These are phyloP conservation scores for Eueides isabella DNA, from an alignment of 1,140 invertebrate genomes.

Conservation along the genomic window DNA sequence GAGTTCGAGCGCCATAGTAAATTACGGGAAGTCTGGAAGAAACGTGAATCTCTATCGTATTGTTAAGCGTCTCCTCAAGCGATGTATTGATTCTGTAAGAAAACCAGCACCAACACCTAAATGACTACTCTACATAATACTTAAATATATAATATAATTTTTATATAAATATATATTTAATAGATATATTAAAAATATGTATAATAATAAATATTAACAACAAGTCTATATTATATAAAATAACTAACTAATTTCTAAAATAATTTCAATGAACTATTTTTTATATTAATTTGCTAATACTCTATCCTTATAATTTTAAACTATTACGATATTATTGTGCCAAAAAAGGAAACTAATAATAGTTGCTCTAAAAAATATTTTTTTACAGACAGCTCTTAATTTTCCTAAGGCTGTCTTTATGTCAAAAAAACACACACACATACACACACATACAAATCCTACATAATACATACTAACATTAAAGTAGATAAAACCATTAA, in stretches of 20 bases:
- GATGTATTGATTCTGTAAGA: not conserved
- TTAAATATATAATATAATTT: constrained; percentile 2
- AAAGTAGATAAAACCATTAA: no score
- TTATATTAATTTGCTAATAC: no score
- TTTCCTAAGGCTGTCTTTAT: no score
- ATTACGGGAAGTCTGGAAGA: constrained; percentile 86
- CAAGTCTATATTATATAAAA: no score
- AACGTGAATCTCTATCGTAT: not conserved
- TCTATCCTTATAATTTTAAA: no score
- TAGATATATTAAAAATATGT: not conserved
- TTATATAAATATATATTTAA: not conserved
- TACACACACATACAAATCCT: no score
- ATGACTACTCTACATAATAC: not conserved
- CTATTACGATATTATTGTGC: no score
- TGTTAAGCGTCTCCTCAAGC: not conserved
- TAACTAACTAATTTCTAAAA: not conserved
- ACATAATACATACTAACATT: no score
- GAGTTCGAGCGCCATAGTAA: constrained; percentile 91
- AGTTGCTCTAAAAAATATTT: no score
- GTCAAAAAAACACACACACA: no score
- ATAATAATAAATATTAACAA: not conserved
- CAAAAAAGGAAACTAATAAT: no score
- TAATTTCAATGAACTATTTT: not conserved
- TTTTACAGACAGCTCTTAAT: no score
- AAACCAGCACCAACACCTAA: constrained; percentile 1